Percentiles rank a stretch among this genome's conserved stretches.
These are phyloP conservation scores for Ciona savignyi DNA, from an alignment of 23 tunicate genomes.

Conservation along the genomic window DNA sequence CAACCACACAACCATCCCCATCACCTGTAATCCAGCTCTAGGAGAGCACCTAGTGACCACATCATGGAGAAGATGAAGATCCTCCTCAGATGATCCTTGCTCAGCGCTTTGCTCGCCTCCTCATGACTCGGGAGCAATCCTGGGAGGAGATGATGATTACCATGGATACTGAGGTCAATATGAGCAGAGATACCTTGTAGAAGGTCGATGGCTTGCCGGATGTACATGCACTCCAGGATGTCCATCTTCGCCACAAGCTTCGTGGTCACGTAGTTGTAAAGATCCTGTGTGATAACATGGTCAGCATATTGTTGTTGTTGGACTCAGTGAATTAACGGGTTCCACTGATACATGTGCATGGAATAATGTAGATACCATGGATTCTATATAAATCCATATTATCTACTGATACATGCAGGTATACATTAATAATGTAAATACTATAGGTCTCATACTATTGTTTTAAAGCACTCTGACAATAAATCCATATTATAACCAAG, in stretches of 20 bases:
- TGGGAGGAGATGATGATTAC: background rate
- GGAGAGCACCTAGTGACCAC: slow-evolving; percentile 85
- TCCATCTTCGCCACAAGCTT: slow-evolving; percentile 83
- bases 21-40: slow-evolving; percentile 74
- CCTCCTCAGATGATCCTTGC: slow-evolving; percentile 32
- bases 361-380: no score
- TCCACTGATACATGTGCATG: no score
- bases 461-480: no score
- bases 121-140: slow-evolving; percentile 66
- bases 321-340: no score
- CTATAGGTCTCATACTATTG: no score
- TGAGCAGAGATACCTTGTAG: slow-evolving; percentile 31
- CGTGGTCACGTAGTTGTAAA: slow-evolving; percentile 52
- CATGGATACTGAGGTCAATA: background rate
- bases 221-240: slow-evolving; percentile 81
- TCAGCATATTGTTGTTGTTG: no score
- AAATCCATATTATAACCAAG: no score
- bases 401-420: no score
- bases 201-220: slow-evolving; percentile 67
- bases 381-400: no score
- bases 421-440: no score
- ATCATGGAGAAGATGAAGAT: slow-evolving; percentile 65
- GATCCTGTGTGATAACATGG: no score
- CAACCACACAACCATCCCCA: no score
- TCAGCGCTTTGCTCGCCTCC: slow-evolving; percentile 23